These are phyloP conservation scores for Drosophila emarginata DNA, from an alignment of 2,888 invertebrate genomes.

Conservation along the genomic window DNA sequence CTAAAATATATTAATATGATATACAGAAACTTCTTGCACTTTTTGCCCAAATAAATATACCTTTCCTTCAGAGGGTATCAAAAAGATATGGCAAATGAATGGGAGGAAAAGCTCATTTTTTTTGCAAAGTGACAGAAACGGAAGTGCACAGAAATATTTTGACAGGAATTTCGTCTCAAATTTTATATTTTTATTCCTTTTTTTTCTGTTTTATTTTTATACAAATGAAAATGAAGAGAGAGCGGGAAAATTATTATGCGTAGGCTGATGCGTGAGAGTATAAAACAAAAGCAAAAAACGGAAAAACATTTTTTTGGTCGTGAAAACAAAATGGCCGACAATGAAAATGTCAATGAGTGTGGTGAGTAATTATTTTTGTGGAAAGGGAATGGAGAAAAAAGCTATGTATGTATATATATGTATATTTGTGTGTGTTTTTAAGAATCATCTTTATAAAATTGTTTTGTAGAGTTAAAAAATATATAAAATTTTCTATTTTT, in stretches of 20 bases:
- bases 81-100: slow-evolving; percentile 41
- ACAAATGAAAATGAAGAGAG: slow-evolving; percentile 54
- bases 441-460: background rate
- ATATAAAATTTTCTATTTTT: background rate
- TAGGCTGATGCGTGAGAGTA: slow-evolving; percentile 46
- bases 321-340: slow-evolving; percentile 61
- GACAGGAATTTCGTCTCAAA: slow-evolving; percentile 46
- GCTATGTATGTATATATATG: slow-evolving; percentile 4
- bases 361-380: slow-evolving; percentile 8
- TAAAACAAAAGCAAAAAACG: slow-evolving; percentile 44
- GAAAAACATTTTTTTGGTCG: slow-evolving; percentile 19
- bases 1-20: too few relatives aligned
- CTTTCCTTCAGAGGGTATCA: background rate
- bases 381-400: background rate
- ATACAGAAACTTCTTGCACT: too few relatives aligned
- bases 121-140: slow-evolving; percentile 36
- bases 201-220: slow-evolving; percentile 26
- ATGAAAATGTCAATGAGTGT: slow-evolving; percentile 29
- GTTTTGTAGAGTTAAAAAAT: background rate
- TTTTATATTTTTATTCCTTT: slow-evolving; percentile 16
- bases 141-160: slow-evolving; percentile 66
- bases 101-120: slow-evolving; percentile 23
- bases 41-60: too few relatives aligned
- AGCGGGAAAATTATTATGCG: slow-evolving; percentile 66
- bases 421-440: slow-evolving; percentile 12